Base-by-base conservation (phyloP, 2,888 invertebrate genomes). In the Catocala sponsa region DNA sequence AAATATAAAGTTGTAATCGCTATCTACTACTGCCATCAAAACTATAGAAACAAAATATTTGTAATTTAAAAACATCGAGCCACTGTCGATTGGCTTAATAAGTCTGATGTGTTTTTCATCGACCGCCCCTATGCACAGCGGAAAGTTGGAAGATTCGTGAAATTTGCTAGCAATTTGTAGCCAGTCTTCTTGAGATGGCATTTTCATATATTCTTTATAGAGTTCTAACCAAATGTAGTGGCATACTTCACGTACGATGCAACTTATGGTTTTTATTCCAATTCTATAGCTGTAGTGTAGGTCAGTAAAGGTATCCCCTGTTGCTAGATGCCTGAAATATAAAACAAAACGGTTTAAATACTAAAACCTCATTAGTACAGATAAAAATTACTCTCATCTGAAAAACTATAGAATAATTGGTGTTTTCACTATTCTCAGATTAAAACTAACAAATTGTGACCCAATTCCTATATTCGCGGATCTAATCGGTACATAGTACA, bases 61-160 rank as follows among this genome's bases (percentile, higher is more conserved):
- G 15, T 15, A 15, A 15, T 15, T 15, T 15, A 15, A 15, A 15
- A 15, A 15, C 15, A 15, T 76, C 38, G 75, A 78, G 51, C 76
- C 76, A 72, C 72, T 69, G 57, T 73, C 55, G 43, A 56, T 35
- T 48, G 71, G 75, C 55, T 73, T 72, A 47, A 71, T 72, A 41
- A 79, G 35, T 65, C 77, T 62, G 13, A 80, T 75, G 56, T 81
- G 76, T 69, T 78, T 81, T 10, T 79, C 79, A 58, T 80, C 76
- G 11, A 78, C 56, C 35, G 80, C 78, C 56, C 75, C 79, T 11
- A 79, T 49, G 55, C 79, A 71, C 49, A 49, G 67, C 59, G 73
- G 71, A 58, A 79, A 65, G 35, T 65, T 52, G 46, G 65, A 53
- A 76, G 55, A 71, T 68, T 25, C 65, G 58, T 60, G 13, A 53